Conservation (phyloP, 2,113 vertebrate genomes). For the Ptyas mucosa region DNA sequence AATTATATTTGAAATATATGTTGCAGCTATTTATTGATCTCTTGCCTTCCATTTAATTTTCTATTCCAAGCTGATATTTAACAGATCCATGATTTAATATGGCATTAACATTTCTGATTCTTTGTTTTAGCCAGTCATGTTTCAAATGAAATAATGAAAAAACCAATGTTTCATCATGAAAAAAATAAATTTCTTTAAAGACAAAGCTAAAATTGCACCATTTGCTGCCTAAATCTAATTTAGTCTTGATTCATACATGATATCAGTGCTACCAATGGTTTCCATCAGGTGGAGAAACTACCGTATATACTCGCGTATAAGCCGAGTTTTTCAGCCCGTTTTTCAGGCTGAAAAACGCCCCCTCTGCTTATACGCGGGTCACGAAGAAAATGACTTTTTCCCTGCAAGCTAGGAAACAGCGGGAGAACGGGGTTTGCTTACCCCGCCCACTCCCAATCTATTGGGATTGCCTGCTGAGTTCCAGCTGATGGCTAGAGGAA, state of each 20-base stretch:
- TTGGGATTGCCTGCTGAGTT: too few relatives aligned
- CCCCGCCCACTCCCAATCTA: too few relatives aligned
- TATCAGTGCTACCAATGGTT: neutral
- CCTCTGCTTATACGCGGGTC: too few relatives aligned
- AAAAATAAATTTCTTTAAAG: neutral
- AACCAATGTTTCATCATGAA: neutral
- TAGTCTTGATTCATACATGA: neutral
- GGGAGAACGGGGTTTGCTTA: too few relatives aligned
- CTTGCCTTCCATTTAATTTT: neutral
- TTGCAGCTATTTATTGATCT: neutral
- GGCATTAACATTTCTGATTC: neutral
- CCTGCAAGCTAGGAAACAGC: too few relatives aligned
- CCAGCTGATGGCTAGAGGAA: too few relatives aligned
- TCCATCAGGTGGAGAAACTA: neutral
- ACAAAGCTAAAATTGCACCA: neutral
- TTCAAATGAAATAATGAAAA: neutral
- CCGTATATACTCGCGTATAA: too few relatives aligned
- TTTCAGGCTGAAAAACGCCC: too few relatives aligned
- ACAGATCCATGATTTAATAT: neutral
- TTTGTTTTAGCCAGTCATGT: neutral
- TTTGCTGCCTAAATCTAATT: neutral
- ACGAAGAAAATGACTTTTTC: too few relatives aligned
- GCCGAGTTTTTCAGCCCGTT: too few relatives aligned
- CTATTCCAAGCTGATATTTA: slow-evolving; percentile 1
- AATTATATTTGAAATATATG: slow-evolving; percentile 1